Conservation (phyloP, 1,140 invertebrate genomes). For the Brachionus paranguensis region DNA sequence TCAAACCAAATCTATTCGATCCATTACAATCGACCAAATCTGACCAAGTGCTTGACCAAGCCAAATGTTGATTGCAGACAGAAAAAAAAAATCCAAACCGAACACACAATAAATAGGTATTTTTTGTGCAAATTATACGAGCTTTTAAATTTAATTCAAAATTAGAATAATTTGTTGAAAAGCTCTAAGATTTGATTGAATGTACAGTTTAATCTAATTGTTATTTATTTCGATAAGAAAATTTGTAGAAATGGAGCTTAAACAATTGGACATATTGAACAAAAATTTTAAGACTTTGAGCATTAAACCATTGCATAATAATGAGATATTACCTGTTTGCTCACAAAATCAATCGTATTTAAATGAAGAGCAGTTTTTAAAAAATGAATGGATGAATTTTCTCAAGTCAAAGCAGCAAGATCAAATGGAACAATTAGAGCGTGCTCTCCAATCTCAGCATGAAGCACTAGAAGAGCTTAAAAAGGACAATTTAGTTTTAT, state of each 20-base stretch:
- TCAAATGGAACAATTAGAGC: neutral
- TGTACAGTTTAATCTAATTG: neutral
- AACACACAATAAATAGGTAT: neutral
- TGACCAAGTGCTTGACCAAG: neutral
- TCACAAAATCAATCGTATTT: neutral
- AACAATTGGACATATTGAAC: neutral
- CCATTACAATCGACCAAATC: neutral
- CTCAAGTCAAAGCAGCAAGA: neutral
- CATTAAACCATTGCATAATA: neutral
- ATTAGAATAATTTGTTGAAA: neutral
- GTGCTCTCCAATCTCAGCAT: constrained; percentile 5
- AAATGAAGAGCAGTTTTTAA: constrained; percentile 22
- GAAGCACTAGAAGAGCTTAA: constrained; percentile 24
- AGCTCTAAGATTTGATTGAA: neutral
- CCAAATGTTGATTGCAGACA: neutral
- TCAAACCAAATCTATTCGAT: neutral
- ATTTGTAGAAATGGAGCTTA: neutral
- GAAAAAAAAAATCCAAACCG: neutral
- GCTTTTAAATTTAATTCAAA: neutral
- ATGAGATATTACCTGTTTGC: neutral
- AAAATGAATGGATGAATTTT: constrained; percentile 22
- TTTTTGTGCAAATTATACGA: neutral
- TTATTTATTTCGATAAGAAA: neutral
- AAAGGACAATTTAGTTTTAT: neutral
- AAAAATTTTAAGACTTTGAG: neutral